phyloP scores from a whole-genome alignment of 2,888 invertebrate species.

The Gymnoscelis rufifasciata region DNA sequence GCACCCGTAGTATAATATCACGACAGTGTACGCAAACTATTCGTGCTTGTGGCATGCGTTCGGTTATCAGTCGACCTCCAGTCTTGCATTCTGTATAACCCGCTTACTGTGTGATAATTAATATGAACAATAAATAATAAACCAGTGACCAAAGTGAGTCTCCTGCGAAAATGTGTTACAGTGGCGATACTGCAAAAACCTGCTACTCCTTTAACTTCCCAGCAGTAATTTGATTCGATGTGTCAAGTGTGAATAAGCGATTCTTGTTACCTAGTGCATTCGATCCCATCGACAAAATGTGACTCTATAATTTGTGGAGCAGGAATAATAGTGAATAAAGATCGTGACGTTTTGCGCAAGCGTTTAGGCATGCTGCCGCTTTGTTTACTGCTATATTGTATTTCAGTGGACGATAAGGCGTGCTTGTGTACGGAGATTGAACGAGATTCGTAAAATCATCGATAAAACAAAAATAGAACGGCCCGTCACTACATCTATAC shows the following conservation, averaged over 20 bases:
- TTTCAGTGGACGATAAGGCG: slow-evolving; percentile 51
- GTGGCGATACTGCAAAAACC: too few species aligned
- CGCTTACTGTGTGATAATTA: too few species aligned
- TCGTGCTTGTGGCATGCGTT: slow-evolving; percentile 45
- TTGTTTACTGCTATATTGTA: slow-evolving; percentile 51
- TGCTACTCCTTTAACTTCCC: too few species aligned
- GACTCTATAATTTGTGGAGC: slow-evolving; percentile 8
- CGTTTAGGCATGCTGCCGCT: slow-evolving; percentile 42
- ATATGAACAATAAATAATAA: too few species aligned
- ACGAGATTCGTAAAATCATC: slow-evolving; percentile 20
- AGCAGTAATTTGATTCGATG: slow-evolving; percentile 15
- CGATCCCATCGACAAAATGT: slow-evolving; percentile 14
- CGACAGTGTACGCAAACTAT: slow-evolving; percentile 33
- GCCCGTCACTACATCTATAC: slow-evolving; percentile 18
- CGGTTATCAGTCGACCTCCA: slow-evolving; percentile 63
- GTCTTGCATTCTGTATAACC: slow-evolving; percentile 28
- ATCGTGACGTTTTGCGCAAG: slow-evolving; percentile 36
- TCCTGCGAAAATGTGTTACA: neutral
- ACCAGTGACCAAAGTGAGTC: too few species aligned
- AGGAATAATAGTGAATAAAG: slow-evolving; percentile 10
- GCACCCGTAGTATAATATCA: slow-evolving; percentile 34
- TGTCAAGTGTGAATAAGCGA: slow-evolving; percentile 16
- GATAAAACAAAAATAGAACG: slow-evolving; percentile 16
- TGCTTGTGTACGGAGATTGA: slow-evolving; percentile 20
- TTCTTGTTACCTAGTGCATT: neutral